Evolutionary conservation across 1,140 invertebrate species (phyloP).

Genomic region (Caenorhabditis briggsae): DNA sequence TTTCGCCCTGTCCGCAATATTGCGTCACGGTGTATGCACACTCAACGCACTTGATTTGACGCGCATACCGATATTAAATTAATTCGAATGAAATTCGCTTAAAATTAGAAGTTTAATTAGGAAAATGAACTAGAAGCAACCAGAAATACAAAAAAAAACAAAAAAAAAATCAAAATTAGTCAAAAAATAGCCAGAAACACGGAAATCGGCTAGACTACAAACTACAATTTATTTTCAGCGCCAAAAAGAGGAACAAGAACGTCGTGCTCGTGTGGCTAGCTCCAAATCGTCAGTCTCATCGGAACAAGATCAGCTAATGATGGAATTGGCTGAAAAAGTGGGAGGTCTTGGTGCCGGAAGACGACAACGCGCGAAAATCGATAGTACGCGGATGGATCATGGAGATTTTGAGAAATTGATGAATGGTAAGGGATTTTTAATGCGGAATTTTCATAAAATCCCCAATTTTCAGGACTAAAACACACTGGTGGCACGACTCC

Average conservation of each 20-base stretch:
- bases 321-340: constrained; percentile 64
- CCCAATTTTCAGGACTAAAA: constrained; percentile 48
- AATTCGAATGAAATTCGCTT: no score
- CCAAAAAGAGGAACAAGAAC: constrained; percentile 55
- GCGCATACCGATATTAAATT: no score
- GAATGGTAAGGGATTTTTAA: constrained; percentile 56
- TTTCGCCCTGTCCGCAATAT: no score
- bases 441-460: neutral
- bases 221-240: constrained; percentile 14
- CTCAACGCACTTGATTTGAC: no score
- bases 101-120: no score
- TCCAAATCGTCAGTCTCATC: neutral
- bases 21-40: no score
- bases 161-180: no score
- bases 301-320: constrained; percentile 58
- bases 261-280: constrained; percentile 26
- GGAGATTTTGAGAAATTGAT: constrained; percentile 68
- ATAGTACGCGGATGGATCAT: constrained; percentile 64
- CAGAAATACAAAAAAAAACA: no score
- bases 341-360: constrained; percentile 37
- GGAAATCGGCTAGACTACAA: neutral
- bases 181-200: no score
- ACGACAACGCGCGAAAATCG: constrained; percentile 58
- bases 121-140: no score
- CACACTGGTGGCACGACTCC: constrained; percentile 52